Evolutionary conservation across 2,797 vertebrate genomes (phyloP).

Genomic region (Vespertilio murinus): DNA sequence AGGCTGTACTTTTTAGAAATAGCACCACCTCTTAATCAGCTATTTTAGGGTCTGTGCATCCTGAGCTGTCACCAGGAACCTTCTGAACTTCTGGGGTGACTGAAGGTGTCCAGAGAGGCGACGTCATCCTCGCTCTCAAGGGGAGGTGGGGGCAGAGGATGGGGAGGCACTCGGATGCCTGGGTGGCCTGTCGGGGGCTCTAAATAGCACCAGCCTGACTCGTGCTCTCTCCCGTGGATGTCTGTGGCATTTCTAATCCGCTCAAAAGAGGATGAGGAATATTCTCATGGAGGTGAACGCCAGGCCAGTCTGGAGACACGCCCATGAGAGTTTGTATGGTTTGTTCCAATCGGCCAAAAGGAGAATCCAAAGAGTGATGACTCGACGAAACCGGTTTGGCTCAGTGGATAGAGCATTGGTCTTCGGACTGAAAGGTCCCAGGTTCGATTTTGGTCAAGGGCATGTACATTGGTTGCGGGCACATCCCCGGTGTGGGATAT

Average conservation of each 20-base stretch:
- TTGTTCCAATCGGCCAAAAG: background rate
- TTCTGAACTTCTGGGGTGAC: conserved; percentile 43
- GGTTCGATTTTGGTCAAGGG: too few relatives aligned
- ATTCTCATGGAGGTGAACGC: background rate
- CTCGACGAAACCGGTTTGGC: too few relatives aligned
- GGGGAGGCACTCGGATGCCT: background rate
- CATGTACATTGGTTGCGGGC: too few relatives aligned
- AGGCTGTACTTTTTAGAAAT: conserved; percentile 74
- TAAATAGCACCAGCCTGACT: conserved; percentile 18
- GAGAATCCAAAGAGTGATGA: background rate
- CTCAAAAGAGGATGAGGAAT: background rate
- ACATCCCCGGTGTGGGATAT: too few relatives aligned
- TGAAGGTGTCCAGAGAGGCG: conserved; percentile 18
- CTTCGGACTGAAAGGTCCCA: too few relatives aligned
- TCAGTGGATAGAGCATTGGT: too few relatives aligned
- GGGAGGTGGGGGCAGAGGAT: background rate
- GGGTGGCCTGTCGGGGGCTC: background rate
- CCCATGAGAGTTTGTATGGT: background rate
- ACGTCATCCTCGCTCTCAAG: background rate
- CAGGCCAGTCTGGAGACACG: background rate
- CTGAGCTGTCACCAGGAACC: conserved; percentile 61
- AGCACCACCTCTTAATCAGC: conserved; percentile 58
- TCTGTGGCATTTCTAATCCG: conserved; percentile 20
- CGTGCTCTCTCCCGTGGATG: background rate
- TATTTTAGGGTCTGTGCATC: conserved; percentile 69